A percentile compares a stretch with the other conserved stretches of the same genome.
phyloP scores from a whole-genome alignment of 2,888 invertebrate species.

The Drosophila differens region DNA sequence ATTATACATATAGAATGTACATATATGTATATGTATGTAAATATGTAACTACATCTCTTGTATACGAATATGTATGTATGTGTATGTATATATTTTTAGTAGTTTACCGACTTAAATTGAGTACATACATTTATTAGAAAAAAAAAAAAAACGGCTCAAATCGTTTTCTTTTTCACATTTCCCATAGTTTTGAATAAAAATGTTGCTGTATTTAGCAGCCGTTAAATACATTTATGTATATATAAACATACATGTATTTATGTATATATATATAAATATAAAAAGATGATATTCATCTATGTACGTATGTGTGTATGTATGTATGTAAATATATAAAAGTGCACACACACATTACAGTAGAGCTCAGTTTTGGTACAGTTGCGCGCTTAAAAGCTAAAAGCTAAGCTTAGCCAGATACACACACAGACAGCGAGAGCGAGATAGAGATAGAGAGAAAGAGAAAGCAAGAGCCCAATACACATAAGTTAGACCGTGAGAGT shows the following conservation, averaged over 20 bases:
- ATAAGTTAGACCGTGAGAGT: neutral
- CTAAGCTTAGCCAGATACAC: conserved; percentile 22
- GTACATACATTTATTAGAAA: conserved; percentile 6
- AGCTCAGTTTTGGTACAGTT: conserved; percentile 45
- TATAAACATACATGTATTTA: conserved; percentile 2
- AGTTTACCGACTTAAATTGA: conserved; percentile 21
- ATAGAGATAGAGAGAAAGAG: conserved; percentile 7
- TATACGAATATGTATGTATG: conserved; percentile 18
- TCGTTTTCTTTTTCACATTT: neutral
- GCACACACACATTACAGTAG: conserved; percentile 34
- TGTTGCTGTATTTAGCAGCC: neutral
- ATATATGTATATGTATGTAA: conserved; percentile 18
- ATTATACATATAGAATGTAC: conserved; percentile 21
- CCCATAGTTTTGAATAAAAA: conserved; percentile 4
- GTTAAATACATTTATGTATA: neutral
- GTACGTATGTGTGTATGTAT: conserved; percentile 11
- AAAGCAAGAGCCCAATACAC: neutral
- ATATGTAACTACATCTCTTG: conserved; percentile 18
- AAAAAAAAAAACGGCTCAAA: conserved; percentile 5
- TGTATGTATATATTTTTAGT: conserved; percentile 14
- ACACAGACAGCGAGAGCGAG: neutral
- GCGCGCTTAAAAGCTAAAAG: conserved; percentile 50
- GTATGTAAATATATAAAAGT: conserved; percentile 35
- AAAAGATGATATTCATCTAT: neutral
- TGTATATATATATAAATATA: conserved; percentile 14